These are phyloP conservation scores for Parnassius glacialis DNA, from an alignment of 2,888 invertebrate genomes.

Conservation along the genomic window DNA sequence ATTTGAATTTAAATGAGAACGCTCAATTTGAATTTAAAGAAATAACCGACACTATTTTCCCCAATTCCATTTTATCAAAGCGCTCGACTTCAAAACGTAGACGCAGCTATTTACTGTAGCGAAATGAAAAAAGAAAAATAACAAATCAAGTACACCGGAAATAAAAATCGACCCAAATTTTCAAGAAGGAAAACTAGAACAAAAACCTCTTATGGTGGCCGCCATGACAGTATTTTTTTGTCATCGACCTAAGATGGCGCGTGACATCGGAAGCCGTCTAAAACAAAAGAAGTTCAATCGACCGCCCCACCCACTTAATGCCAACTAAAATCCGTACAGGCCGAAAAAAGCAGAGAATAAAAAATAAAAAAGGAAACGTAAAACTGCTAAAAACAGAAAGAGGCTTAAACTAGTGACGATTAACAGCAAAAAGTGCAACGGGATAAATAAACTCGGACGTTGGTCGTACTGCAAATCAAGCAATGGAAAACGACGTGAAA, in stretches of 20 bases:
- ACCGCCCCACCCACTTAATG: constrained; percentile 61
- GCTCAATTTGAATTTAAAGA: too few species aligned
- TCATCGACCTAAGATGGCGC: constrained; percentile 76
- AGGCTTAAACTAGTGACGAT: constrained; percentile 28
- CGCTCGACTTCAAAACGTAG: too few species aligned
- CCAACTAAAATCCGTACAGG: constrained; percentile 28
- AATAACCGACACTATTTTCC: too few species aligned
- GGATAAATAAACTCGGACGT: constrained; percentile 41
- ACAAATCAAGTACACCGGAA: background rate
- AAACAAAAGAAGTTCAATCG: constrained; percentile 69
- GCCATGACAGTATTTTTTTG: constrained; percentile 77
- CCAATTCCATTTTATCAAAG: too few species aligned
- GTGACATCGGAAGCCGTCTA: constrained; percentile 57
- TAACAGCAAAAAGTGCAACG: constrained; percentile 23
- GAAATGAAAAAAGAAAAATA: background rate
- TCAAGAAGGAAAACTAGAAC: constrained; percentile 29
- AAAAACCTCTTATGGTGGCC: constrained; percentile 43
- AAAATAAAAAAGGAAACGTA: constrained; percentile 30
- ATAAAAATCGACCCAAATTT: constrained; percentile 24
- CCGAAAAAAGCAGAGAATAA: constrained; percentile 36
- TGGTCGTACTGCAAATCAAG: constrained; percentile 44
- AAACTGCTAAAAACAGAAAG: constrained; percentile 12
- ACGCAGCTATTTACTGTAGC: too few species aligned
- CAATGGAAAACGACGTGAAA: constrained; percentile 48
- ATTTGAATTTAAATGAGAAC: too few species aligned